Conservation (phyloP, 2,888 invertebrate species). For the Drosophila niveifrons region DNA sequence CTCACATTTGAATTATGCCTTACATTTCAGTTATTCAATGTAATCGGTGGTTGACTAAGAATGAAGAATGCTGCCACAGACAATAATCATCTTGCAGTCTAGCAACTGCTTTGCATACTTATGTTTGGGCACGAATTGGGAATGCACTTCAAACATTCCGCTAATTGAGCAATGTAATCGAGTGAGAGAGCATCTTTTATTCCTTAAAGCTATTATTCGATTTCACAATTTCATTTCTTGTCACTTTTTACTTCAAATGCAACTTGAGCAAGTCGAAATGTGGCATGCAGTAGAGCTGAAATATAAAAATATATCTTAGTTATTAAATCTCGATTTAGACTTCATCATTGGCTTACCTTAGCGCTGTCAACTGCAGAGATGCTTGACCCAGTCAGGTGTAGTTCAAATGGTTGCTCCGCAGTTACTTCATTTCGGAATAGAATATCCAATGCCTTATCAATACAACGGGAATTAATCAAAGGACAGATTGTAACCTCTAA, state of each 20-base stretch:
- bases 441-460: conserved; percentile 5
- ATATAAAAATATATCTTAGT: background rate
- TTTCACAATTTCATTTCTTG: background rate
- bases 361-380: background rate
- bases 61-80: conserved; percentile 32
- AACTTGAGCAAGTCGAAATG: conserved; percentile 1
- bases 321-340: background rate
- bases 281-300: background rate
- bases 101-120: conserved; percentile 3
- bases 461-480: background rate
- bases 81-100: conserved; percentile 13
- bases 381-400: conserved; percentile 6
- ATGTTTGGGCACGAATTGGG: background rate
- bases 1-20: conserved; percentile 51
- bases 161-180: conserved; percentile 12
- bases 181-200: background rate
- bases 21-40: conserved; percentile 48
- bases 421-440: background rate
- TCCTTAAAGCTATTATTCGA: background rate
- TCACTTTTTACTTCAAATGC: background rate
- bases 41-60: conserved; percentile 39
- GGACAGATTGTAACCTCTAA: conserved; percentile 9
- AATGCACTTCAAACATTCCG: conserved; percentile 6
- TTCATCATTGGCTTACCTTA: background rate
- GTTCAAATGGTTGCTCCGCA: background rate